Evolutionary conservation across 2,797 vertebrate species (phyloP).

Genomic region (Glossophaga mutica): DNA sequence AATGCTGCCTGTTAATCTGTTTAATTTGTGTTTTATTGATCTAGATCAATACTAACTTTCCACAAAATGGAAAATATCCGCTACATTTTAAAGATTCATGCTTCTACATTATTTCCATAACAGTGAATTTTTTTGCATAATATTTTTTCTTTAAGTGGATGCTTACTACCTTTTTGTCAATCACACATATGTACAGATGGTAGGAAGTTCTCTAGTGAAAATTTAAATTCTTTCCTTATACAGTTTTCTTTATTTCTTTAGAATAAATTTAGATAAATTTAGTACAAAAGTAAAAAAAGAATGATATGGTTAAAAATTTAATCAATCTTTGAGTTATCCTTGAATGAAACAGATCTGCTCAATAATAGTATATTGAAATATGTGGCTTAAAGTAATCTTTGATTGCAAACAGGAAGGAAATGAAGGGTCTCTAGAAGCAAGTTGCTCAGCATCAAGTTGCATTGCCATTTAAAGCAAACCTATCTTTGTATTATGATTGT

Average conservation of each 20-base stretch:
- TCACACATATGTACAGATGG: not conserved
- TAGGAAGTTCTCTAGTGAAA: not conserved
- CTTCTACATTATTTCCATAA: not conserved
- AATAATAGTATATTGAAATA: slow-evolving; percentile 6
- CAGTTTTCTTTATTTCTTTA: not conserved
- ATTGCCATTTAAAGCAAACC: slow-evolving; percentile 21
- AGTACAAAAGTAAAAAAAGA: not conserved
- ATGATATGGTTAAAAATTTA: slow-evolving; percentile 25
- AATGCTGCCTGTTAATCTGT: not conserved
- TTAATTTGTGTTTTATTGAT: slow-evolving; percentile 15
- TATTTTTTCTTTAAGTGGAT: not conserved
- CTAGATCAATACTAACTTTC: not conserved
- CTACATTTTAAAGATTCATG: not conserved
- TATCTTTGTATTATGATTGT: not conserved
- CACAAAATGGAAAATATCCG: not conserved
- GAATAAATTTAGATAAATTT: no score
- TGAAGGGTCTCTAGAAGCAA: not conserved
- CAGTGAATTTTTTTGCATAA: not conserved
- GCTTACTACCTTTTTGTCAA: not conserved
- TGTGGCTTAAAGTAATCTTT: slow-evolving; percentile 2
- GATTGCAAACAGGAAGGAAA: slow-evolving; percentile 15
- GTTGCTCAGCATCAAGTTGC: not conserved
- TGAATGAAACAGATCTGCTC: not conserved
- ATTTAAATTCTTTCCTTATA: slow-evolving; percentile 1
- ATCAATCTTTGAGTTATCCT: not conserved